Evolutionary conservation across 2,888 invertebrate genomes (phyloP).

Genomic region (Lingula anatina): DNA sequence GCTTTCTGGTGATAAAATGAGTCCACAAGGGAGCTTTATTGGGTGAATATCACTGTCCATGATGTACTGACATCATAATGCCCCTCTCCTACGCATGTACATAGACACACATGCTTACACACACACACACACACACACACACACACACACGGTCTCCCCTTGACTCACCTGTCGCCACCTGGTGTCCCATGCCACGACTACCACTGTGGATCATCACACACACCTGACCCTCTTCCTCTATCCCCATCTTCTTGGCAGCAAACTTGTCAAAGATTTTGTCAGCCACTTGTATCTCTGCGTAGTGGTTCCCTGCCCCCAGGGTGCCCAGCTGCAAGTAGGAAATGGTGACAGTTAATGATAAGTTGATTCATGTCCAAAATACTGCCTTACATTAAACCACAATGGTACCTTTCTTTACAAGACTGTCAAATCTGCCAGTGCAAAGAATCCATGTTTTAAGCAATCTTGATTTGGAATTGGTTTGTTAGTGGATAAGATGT

Average conservation of each 20-base stretch:
- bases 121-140: too few relatives aligned
- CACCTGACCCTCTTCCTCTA: conserved; percentile 80
- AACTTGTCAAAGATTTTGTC: conserved; percentile 97
- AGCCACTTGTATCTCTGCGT: conserved; percentile 98
- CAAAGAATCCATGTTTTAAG: too few relatives aligned
- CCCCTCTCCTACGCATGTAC: too few relatives aligned
- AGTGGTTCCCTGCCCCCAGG: conserved; percentile 93
- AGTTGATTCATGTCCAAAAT: background rate
- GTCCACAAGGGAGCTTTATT: too few relatives aligned
- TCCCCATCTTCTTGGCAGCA: conserved; percentile 97
- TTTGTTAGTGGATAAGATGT: too few relatives aligned
- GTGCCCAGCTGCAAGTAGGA: conserved; percentile 71
- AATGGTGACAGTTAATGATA: conserved; percentile 13
- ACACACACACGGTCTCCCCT: too few relatives aligned
- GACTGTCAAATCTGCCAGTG: background rate
- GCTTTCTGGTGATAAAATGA: too few relatives aligned
- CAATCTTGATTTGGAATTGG: too few relatives aligned
- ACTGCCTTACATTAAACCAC: background rate
- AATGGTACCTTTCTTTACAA: background rate
- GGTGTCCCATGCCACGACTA: conserved; percentile 97
- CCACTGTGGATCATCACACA: conserved; percentile 99
- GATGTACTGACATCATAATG: too few relatives aligned
- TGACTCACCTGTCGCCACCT: conserved; percentile 61
- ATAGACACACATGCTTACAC: too few relatives aligned
- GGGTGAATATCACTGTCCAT: too few relatives aligned